Base-by-base conservation (phyloP, 2,113 vertebrate species). In the Globicephala melas region DNA sequence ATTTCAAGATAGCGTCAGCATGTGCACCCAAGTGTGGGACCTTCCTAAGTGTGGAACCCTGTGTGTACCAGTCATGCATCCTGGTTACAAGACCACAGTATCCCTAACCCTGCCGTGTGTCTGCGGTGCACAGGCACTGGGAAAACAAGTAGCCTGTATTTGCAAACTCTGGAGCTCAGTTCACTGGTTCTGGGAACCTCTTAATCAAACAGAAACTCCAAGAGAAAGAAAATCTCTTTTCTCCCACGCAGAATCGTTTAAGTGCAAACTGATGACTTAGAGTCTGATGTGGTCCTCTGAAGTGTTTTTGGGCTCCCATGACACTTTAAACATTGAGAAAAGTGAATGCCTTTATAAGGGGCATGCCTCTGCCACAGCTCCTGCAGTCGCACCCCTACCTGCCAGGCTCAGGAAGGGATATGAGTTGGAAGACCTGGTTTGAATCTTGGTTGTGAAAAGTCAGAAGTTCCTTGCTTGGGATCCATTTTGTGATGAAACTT, bases 81-180 rank as follows among this genome's bases (percentile, higher is more conserved):
- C 13, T 33, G 44, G 65, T 26, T 31, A 23, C 5, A 25, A 67
- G 53, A 53, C 11, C 58, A 9, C 15, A 4, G 41, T 10, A 21
- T 44, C 31, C n/a, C 68, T 33, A 2, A 2, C 11, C 1, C 1
- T 4, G 7, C 25, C 21, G 1, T 20, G 20, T 23, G 77, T 58
- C 77, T 58, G 53, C 6, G 0, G 77, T 14, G 15, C 77, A 12
- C 1, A 7, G 9, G 20, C 33, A 25, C 23, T 33, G 58, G 73
- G 9, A 26, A 31, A 60, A 36, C 23, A 1, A 58, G 44, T 17
- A 33, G n/a, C n/a, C n/a, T 6, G 28, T 6, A 5, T 55, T 12
- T 21, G 58, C 65, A 77, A 55, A 55, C 41, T 50, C 47, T 9
- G 53, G 1, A 4, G 14, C 63, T 13, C 11, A 2, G 55, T 26